Conservation (phyloP, 2,888 invertebrate species). For the Drosophila colorata region DNA sequence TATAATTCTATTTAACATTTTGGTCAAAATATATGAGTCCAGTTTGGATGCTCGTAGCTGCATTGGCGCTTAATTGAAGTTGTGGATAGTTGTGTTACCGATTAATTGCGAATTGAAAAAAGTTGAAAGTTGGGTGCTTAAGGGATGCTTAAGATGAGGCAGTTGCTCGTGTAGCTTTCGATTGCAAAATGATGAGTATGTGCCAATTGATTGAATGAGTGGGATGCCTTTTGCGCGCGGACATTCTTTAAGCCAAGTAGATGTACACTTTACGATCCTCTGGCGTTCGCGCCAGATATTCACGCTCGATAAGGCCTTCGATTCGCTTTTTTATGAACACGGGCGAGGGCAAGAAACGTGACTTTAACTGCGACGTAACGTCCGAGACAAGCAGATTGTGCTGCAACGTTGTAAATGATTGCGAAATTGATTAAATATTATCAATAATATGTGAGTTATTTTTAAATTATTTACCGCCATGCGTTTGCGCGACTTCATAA, state of each 20-base stretch:
- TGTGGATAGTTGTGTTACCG: conserved; percentile 19
- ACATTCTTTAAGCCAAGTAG: conserved; percentile 92
- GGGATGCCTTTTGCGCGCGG: conserved; percentile 7
- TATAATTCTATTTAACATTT: conserved; percentile 54
- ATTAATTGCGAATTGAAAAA: conserved; percentile 23
- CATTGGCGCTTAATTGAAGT: conserved; percentile 27
- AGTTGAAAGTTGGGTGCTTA: conserved; percentile 10
- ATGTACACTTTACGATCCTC: conserved; percentile 99
- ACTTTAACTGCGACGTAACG: conserved; percentile 98
- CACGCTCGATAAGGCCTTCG: conserved; percentile 99
- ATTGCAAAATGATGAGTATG: conserved; percentile 29
- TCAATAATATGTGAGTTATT: background rate
- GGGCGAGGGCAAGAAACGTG: conserved; percentile 98
- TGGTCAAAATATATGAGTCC: conserved; percentile 55
- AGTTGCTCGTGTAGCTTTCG: conserved; percentile 31
- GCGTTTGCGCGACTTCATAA: conserved; percentile 99
- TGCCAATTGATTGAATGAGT: conserved; percentile 28
- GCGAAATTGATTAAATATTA: background rate
- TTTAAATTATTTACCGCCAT: conserved; percentile 89
- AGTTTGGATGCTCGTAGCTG: conserved; percentile 31
- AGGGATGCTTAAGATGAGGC: conserved; percentile 4
- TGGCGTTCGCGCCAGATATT: conserved; percentile 98
- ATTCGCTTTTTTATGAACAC: conserved; percentile 99
- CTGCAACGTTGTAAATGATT: conserved; percentile 84
- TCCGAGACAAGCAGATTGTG: conserved; percentile 98